Conservation (phyloP, 2,113 vertebrate genomes). For the Nyctibius bracteatus region DNA sequence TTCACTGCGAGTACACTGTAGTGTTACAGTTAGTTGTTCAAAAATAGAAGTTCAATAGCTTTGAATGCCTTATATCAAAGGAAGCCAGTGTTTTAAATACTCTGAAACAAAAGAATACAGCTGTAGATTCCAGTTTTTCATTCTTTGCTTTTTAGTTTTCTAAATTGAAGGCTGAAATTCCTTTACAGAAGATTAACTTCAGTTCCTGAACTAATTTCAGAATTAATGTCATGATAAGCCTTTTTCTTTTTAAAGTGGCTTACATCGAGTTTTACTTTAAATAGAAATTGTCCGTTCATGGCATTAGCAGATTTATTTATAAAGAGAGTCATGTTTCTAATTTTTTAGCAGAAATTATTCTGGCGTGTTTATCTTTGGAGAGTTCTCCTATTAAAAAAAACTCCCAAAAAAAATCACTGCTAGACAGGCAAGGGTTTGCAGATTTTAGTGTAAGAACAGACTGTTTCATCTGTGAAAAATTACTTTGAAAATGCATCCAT, state of each 20-base stretch:
- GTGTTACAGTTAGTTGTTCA: neutral
- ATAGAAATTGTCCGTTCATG: neutral
- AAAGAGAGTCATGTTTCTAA: neutral
- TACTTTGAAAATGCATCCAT: neutral
- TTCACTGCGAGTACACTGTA: neutral
- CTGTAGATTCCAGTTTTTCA: neutral
- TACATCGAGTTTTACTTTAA: neutral
- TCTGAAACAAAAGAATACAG: neutral
- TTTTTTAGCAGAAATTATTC: neutral
- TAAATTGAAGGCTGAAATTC: neutral
- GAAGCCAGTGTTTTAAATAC: neutral
- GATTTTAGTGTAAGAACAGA: neutral
- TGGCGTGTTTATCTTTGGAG: neutral
- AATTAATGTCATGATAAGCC: neutral
- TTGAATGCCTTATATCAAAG: neutral
- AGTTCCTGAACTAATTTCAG: neutral
- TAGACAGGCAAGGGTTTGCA: neutral
- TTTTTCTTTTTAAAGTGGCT: neutral
- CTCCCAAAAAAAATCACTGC: neutral
- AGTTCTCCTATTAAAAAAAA: neutral
- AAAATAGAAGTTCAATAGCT: neutral
- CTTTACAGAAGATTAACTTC: neutral
- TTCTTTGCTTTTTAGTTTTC: neutral
- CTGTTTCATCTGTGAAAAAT: neutral
- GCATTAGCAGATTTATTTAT: neutral